Evolutionary conservation across 1,140 invertebrate genomes (phyloP).

Genomic region (Hypothenemus hampei): DNA sequence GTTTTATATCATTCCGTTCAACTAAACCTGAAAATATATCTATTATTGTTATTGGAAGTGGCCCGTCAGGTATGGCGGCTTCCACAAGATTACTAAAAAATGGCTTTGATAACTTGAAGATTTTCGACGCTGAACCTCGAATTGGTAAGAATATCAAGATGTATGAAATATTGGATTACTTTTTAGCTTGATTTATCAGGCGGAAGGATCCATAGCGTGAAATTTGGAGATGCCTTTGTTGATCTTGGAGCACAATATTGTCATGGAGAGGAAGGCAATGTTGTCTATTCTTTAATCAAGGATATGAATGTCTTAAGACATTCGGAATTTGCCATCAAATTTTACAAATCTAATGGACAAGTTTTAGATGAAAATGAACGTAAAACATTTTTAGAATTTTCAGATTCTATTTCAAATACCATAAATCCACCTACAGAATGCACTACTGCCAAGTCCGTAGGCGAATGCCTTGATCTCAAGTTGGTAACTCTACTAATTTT

Average conservation of each 20-base stretch:
- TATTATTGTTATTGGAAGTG: conserved; percentile 53
- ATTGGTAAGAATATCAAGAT: conserved; percentile 46
- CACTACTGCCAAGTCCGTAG: conserved; percentile 14
- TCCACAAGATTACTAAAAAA: conserved; percentile 50
- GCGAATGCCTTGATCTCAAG: conserved; percentile 25
- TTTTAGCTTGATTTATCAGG: no score
- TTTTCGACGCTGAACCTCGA: conserved; percentile 65
- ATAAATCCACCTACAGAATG: conserved; percentile 8
- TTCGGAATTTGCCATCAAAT: conserved; percentile 4
- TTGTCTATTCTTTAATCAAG: conserved; percentile 60
- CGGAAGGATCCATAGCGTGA: conserved; percentile 57
- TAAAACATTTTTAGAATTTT: conserved; percentile 15
- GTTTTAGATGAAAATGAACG: neutral
- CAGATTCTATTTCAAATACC: conserved; percentile 1
- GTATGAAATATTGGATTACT: no score
- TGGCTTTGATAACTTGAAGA: conserved; percentile 49
- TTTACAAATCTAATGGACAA: conserved; percentile 25
- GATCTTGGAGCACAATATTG: conserved; percentile 77
- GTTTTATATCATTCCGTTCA: no score
- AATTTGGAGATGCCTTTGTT: conserved; percentile 57
- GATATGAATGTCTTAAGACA: conserved; percentile 50
- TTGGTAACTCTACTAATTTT: no score
- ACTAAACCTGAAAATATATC: no score
- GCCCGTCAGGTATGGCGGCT: conserved; percentile 54
- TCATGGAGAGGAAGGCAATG: conserved; percentile 70